Evolutionary conservation across 2,888 invertebrate genomes (phyloP).

Genomic region (Glaucopsyche alexis): DNA sequence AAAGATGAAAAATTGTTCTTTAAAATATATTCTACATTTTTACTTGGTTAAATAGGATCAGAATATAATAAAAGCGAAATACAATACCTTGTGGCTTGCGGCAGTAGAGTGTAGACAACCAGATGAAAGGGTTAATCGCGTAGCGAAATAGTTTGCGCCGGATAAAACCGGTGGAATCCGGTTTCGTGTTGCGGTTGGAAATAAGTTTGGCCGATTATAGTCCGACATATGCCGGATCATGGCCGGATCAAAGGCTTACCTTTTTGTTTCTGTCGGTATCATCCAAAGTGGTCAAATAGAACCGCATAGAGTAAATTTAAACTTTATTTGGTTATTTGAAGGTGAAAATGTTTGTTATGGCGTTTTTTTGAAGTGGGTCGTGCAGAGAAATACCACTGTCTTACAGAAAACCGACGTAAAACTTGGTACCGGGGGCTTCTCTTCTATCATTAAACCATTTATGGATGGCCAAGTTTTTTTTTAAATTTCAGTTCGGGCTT

Average conservation of each 20-base stretch:
- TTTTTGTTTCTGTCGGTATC: not conserved
- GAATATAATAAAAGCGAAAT: too few species aligned
- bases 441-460: too few species aligned
- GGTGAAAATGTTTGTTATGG: not conserved
- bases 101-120: not conserved
- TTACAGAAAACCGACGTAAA: too few species aligned
- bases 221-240: not conserved
- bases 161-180: not conserved
- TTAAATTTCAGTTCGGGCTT: too few species aligned
- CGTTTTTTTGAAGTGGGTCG: too few species aligned
- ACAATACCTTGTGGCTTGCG: not conserved
- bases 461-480: too few species aligned
- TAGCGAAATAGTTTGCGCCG: conserved; percentile 4
- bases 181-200: conserved; percentile 16
- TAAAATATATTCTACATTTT: too few species aligned
- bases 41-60: not conserved
- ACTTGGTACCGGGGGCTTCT: too few species aligned
- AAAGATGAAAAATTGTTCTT: too few species aligned
- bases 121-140: conserved; percentile 16
- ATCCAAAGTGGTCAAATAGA: not conserved
- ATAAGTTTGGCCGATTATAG: conserved; percentile 15
- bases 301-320: not conserved
- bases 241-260: conserved; percentile 12
- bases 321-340: conserved; percentile 2
- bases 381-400: too few species aligned